Conservation (phyloP, 1,140 invertebrate species). For the Zaprionus tsacasi region DNA sequence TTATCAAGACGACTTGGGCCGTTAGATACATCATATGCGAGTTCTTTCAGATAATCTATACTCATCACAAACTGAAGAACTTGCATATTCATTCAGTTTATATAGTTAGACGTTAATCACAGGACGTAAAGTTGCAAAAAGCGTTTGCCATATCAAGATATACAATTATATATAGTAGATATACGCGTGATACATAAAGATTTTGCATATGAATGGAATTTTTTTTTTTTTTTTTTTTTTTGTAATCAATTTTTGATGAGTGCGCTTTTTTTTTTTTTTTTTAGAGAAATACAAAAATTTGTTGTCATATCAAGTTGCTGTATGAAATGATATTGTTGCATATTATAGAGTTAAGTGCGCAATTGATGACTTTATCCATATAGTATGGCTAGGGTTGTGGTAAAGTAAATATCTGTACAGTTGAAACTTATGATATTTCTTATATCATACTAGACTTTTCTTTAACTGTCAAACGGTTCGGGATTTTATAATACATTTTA, state of each 20-base stretch:
- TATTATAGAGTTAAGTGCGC: not conserved
- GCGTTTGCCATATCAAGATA: constrained; percentile 31
- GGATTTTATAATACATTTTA: not conserved
- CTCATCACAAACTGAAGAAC: not conserved
- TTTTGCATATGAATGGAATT: constrained; percentile 7
- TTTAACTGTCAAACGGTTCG: not conserved
- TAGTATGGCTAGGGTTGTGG: constrained; percentile 5
- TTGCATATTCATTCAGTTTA: not conserved
- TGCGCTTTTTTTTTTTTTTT: constrained; percentile 4
- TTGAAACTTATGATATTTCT: not conserved
- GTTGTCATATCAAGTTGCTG: constrained; percentile 26
- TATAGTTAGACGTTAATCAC: constrained; percentile 25
- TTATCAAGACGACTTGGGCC: constrained; percentile 7
- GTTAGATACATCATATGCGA: constrained; percentile 9
- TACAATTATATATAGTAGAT: constrained; percentile 1
- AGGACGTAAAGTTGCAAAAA: constrained; percentile 25
- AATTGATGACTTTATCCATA: not conserved
- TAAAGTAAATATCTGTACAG: not conserved
- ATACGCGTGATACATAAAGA: constrained; percentile 9
- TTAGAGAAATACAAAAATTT: constrained; percentile 14
- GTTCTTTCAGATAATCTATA: not conserved
- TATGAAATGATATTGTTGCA: constrained; percentile 32
- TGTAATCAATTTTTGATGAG: not conserved
- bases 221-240: constrained; percentile 1
- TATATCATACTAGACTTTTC: not conserved